Base-by-base conservation (phyloP, 2,797 vertebrate species). In the Oophaga sylvatica region DNA sequence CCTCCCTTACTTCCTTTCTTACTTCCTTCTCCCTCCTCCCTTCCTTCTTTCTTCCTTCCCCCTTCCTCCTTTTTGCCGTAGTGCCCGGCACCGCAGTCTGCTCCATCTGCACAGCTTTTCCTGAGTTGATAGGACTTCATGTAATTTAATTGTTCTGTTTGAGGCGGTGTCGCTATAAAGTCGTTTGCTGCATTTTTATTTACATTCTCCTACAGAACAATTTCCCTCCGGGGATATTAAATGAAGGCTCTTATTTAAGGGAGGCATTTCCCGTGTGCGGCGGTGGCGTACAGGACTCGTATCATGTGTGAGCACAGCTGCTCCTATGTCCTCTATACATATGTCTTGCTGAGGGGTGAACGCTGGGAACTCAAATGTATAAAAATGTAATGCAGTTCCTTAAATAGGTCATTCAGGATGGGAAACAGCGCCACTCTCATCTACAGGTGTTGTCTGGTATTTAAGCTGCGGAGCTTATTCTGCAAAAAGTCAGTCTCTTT, bases 161-260 rank as follows among this genome's bases (percentile, higher is more conserved):
- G 65, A 71, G 81, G 17, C 81, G 56, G 48, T 19, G 16, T 5
- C 1, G 53, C 65, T 56, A 31, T 20, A 35, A 70, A 26, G 48
- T 48, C 48, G 3, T 53, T 70, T 22, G 16, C 29, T 31, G 65
- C 48, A 63, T 83, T 71, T 62, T 62, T 84, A 84, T 84, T 84
- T 84, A 75, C 56, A 75, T 62, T 35, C 29, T 62, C 17, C 22
- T 16, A 62, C 20, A 29, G 82, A 41, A 60, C 68, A 71, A 60
- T 73, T 57, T 26, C 53, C 82, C 45, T 75, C 57, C 57, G 56
- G 82, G 82, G 57, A 84, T 73, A n/a, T 60, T 73, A 75, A 41
- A 73, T 45, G 68, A 84, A 60, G 56, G 22, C 31, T 73, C 76
- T 41, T 17, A 67, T 79, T 75, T 73, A 41, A n/a, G 71, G 67